A percentile compares a stretch with the other conserved stretches of the same genome.
Evolutionary conservation across 2,113 vertebrate genomes (phyloP).

Genomic region (Ancistrus triradiatus): DNA sequence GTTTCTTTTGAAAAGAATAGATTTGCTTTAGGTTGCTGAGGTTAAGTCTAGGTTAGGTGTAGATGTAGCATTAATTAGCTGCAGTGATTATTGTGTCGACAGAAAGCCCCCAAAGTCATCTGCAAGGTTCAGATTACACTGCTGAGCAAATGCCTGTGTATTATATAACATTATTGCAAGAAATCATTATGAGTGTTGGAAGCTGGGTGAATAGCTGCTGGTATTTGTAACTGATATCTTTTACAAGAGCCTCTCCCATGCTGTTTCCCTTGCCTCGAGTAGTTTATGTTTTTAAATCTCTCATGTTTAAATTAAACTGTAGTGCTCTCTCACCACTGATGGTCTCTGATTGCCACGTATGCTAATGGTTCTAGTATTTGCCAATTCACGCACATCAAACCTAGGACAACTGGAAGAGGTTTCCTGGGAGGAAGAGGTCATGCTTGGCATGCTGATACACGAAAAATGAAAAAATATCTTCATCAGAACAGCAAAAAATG

Average conservation of each 20-base stretch:
- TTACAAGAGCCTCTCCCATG: not conserved
- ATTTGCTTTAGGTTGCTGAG: too few species aligned
- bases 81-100: too few species aligned
- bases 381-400: conserved; percentile 8
- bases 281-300: conserved; percentile 6
- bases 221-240: too few species aligned
- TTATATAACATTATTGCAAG: too few species aligned
- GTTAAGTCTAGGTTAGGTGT: too few species aligned
- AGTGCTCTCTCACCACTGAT: conserved; percentile 8
- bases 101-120: too few species aligned
- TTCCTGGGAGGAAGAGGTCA: conserved; percentile 8
- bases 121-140: too few species aligned
- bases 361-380: conserved; percentile 27
- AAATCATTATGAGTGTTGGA: not conserved
- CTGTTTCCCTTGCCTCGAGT: not conserved
- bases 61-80: too few species aligned
- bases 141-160: too few species aligned
- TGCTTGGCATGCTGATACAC: conserved; percentile 13
- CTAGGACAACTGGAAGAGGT: conserved; percentile 24
- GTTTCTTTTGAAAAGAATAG: too few species aligned
- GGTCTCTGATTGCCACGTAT: conserved; percentile 21
- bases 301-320: conserved; percentile 10
- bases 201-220: not conserved
- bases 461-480: not conserved
- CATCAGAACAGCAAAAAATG: too few species aligned